Evolutionary conservation across 2,797 vertebrate genomes (phyloP).

Genomic region (Adelosebastes latens): DNA sequence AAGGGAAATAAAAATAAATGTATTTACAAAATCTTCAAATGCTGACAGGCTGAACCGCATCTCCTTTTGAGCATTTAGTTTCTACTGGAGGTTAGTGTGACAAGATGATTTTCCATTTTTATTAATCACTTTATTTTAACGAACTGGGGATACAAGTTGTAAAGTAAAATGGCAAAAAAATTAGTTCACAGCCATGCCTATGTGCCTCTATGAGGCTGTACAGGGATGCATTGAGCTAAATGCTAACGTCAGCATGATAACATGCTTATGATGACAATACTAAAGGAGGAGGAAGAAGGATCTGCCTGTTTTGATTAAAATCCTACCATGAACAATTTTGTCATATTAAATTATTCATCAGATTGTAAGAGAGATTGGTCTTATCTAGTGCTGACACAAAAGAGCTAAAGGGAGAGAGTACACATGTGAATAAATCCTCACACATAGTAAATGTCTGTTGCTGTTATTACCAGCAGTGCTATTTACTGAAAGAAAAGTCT

Average conservation of each 20-base stretch:
- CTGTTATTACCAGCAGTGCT: background rate
- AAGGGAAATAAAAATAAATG: no score
- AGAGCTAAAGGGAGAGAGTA: background rate
- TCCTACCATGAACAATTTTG: conserved; percentile 5
- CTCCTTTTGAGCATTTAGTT: no score
- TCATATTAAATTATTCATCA: background rate
- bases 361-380: background rate
- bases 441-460: background rate
- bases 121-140: no score
- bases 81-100: no score
- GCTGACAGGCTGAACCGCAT: fast-evolving
- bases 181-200: no score
- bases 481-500: background rate
- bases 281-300: conserved; percentile 12
- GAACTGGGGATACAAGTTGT: no score
- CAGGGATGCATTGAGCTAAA: no score
- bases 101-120: no score
- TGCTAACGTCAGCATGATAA: no score
- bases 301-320: conserved; percentile 33
- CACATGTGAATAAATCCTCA: background rate
- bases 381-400: conserved; percentile 24
- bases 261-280: background rate
- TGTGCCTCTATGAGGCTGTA: no score
- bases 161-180: no score
- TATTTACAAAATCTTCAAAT: no score